A percentile compares a stretch with the other conserved stretches of the same genome.
Evolutionary conservation across 2,888 invertebrate genomes (phyloP).

Genomic region (Stomorhina lunata): DNA sequence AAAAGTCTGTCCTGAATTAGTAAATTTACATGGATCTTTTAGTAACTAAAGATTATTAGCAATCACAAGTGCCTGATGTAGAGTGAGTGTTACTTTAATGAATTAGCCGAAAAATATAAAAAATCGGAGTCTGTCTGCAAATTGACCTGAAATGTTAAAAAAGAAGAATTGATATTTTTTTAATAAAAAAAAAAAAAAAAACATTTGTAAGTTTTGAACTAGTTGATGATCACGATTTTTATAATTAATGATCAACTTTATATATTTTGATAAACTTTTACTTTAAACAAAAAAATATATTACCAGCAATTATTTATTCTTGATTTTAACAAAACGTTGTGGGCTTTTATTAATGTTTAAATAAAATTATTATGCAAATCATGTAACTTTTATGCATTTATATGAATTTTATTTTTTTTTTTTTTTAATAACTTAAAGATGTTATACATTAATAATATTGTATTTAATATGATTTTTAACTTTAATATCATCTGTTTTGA

Average conservation of each 20-base stretch:
- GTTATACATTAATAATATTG: too few species aligned
- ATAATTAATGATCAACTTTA: constrained; percentile 57
- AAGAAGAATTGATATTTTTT: too few species aligned
- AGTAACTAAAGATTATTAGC: not conserved
- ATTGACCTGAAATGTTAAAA: constrained; percentile 49
- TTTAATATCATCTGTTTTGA: too few species aligned
- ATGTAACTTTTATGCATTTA: not conserved
- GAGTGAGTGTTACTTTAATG: constrained; percentile 3
- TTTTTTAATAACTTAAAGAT: not conserved
- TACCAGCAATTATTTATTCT: not conserved
- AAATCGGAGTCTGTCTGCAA: not conserved
- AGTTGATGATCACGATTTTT: constrained; percentile 50
- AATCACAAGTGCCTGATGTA: not conserved
- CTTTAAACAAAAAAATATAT: constrained; percentile 11
- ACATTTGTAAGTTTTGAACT: not conserved
- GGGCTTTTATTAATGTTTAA: constrained; percentile 47
- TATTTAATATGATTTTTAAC: too few species aligned
- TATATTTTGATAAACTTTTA: constrained; percentile 39
- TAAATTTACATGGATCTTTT: constrained; percentile 22
- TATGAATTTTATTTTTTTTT: too few species aligned
- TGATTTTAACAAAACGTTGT: constrained; percentile 38
- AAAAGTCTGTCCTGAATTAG: not conserved
- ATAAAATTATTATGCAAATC: constrained; percentile 55
- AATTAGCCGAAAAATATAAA: not conserved
- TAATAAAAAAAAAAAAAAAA: too few species aligned